phyloP scores from a whole-genome alignment of 1,140 invertebrate genomes.

The Meloidogyne chitwoodi region DNA sequence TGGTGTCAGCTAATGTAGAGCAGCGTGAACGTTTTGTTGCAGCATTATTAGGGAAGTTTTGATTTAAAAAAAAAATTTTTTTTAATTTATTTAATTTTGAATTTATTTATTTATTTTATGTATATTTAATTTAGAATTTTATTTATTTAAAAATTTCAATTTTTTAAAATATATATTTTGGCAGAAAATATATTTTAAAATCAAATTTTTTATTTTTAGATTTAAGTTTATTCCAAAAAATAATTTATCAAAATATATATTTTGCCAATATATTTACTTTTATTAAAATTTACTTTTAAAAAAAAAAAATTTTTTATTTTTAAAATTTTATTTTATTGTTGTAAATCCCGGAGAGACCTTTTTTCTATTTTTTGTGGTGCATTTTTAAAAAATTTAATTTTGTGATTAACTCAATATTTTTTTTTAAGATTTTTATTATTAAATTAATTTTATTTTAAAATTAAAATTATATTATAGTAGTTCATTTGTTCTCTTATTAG shows the following conservation, averaged over 20 bases:
- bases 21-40: slow-evolving; percentile 15
- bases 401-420: not conserved
- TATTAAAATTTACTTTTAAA: not conserved
- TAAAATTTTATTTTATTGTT: not conserved
- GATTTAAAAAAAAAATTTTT: slow-evolving; percentile 1
- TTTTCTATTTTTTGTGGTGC: not conserved
- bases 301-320: not conserved
- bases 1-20: not conserved
- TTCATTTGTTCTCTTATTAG: no score
- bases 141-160: no score
- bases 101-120: not conserved
- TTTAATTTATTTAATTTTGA: not conserved
- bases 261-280: no score
- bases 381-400: not conserved
- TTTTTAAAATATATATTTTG: no score
- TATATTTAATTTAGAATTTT: no score
- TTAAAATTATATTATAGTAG: no score
- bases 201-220: no score
- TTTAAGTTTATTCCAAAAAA: no score
- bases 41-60: slow-evolving; percentile 1
- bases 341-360: not conserved
- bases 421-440: no score
- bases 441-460: no score
- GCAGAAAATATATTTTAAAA: no score
- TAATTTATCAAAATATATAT: no score